Evolutionary conservation across 2,888 invertebrate species (phyloP), one percentile per base, ranked within the genome.

Genomic region (Troides helena): DNA sequence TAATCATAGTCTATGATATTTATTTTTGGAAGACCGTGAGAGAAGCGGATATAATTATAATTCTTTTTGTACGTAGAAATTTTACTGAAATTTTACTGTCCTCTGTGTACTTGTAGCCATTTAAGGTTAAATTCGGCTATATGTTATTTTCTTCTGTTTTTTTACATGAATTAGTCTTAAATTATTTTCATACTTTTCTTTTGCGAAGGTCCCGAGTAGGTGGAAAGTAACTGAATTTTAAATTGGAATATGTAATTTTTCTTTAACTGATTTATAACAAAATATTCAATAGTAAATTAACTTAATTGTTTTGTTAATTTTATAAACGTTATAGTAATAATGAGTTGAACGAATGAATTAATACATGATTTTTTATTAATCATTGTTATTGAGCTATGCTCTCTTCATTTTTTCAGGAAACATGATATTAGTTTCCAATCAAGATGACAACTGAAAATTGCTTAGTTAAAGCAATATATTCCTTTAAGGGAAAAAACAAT

Each of bases 401-500:
- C 30, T 53, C 43, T 62, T 10, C 18, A 56, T 64, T 70, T 76
- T 21, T 78, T 72, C 72, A 77, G 77, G 70, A 78, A 89, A 76
- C 80, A 90, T 90, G 89, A 81, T 89, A 83, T 78, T 81, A 80
- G 74, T 77, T 74, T 75, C 77, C 67, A 78, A 78, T 72, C 83
- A 91, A 86, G 79, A 95, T 95, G 95, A 88, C 94, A 74, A 83
- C 88, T 74, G 94, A 95, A 85, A 94, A 94, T 77, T 89, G 94
- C 81, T 93, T 97, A 81, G 99, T 99, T 68, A 96, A 97, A 88
- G 98, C 99, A 72, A 94, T 98, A 79, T 98, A 97, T 91, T 96
- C 97, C 71, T 99, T 99, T 88, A 97, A 97, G 91, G 99, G 98
- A 75, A 96, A 96, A 85, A 99, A 99, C 86, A 99, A 99, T 92